Base-by-base conservation (phyloP, 2,888 invertebrate genomes). In the Mylabris sibirica region DNA sequence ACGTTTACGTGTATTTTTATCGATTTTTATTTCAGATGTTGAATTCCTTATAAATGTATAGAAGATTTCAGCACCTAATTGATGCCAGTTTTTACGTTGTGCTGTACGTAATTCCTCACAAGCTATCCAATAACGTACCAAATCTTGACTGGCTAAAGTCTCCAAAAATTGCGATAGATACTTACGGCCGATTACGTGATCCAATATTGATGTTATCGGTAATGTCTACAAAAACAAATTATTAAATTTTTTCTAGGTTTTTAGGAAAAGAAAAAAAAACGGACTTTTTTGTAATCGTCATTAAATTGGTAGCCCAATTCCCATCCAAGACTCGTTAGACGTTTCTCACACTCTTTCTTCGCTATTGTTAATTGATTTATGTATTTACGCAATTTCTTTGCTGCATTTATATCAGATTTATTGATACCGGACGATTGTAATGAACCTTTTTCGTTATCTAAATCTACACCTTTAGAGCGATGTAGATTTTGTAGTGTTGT, bases 401-500 rank as follows among this genome's bases (percentile, higher is more conserved):
- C 93, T 78, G 95, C 92, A 0, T 89, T 87, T 53, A 93, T 87
- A 81, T 96, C 96, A 35, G 94, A 92, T 77, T 95, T 92, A 65
- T 92, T 85, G 75, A 91, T 79, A 64, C 88, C 88, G 59, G 87
- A 84, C n/a, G 87, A 87, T 59, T 85, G 81, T n/a, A 88, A 85
- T 63, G 85, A 85, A 59, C 74, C 75, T 64, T 86, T 86, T 70
- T 89, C 88, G 60, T 87, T 87, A 74, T 93, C 93, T 53, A 89
- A 86, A 79, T 92, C 92, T 49, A 92, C 86, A 60, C 94, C 95
- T 86, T 94, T 93, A 6, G 94, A 92, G 77, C 95, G 89, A 85
- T 96, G 96, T 70, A 96, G 87, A 82, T 96, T 96, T 85, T 96
- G 95, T 74, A 96, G 89, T 1, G 95, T 95, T 17, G 96, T 96